Percentiles rank a stretch among this genome's conserved stretches.
Conservation (phyloP, 2,113 vertebrate genomes). For the Asarcornis scutulata region DNA sequence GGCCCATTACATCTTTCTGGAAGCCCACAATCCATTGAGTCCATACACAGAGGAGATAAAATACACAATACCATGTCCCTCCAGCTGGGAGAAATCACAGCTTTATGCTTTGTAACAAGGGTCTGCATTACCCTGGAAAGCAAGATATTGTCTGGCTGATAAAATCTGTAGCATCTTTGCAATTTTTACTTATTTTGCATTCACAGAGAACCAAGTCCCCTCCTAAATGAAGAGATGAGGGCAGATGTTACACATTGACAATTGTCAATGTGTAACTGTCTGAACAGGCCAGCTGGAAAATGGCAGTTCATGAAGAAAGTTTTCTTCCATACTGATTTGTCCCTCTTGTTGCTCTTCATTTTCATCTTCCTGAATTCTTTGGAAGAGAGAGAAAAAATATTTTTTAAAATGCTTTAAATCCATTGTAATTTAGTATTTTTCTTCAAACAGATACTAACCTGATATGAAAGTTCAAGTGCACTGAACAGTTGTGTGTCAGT, state of each 20-base stretch:
- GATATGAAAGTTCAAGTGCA: not conserved
- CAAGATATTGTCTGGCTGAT: not conserved
- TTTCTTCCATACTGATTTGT: not conserved
- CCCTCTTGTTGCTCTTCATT: not conserved
- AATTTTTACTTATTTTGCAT: not conserved
- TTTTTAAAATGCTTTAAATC: not conserved
- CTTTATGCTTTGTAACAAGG: not conserved
- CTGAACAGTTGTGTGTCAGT: not conserved
- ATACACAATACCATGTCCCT: not conserved
- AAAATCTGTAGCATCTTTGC: not conserved
- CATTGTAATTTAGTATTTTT: not conserved
- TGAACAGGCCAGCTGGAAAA: not conserved
- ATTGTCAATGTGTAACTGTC: not conserved
- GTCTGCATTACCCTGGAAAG: not conserved
- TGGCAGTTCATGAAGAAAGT: not conserved
- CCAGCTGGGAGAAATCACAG: not conserved
- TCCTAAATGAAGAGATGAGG: not conserved
- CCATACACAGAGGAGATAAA: not conserved
- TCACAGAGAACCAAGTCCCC: not conserved
- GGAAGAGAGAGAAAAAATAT: not conserved
- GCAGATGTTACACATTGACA: not conserved
- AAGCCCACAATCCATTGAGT: not conserved
- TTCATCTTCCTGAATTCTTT: not conserved
- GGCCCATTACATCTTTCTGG: not conserved
- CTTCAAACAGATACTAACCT: not conserved